Conservation (phyloP, 2,113 vertebrate genomes). For the Girardinichthys multiradiatus region DNA sequence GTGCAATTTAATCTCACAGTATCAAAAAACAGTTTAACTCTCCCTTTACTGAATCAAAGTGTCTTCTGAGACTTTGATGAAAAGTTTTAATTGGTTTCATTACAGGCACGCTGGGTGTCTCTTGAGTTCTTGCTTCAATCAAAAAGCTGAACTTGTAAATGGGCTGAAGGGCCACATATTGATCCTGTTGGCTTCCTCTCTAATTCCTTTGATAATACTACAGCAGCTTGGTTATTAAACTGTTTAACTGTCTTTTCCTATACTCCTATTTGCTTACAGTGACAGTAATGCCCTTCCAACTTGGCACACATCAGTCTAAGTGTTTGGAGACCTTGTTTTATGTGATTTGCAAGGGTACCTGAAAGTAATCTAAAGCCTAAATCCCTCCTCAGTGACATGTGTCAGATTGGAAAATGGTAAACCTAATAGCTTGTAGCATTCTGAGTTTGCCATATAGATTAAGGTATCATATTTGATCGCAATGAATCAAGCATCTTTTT, state of each 20-base stretch:
- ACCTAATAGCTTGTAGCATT: slow-evolving; percentile 50
- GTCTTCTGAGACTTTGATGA: slow-evolving; percentile 40
- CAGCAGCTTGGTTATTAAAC: slow-evolving; percentile 11
- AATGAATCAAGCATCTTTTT: neutral
- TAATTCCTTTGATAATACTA: slow-evolving; percentile 29
- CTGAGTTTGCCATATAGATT: slow-evolving; percentile 25
- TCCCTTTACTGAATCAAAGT: slow-evolving; percentile 39
- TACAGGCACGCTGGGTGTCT: slow-evolving; percentile 36
- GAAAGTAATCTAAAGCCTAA: slow-evolving; percentile 43
- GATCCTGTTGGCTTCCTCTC: slow-evolving; percentile 6
- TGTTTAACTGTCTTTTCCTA: neutral
- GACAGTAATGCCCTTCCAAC: slow-evolving; percentile 7
- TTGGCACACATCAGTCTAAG: neutral
- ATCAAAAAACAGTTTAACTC: slow-evolving; percentile 27
- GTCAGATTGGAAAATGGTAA: slow-evolving; percentile 55
- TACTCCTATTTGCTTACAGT: neutral
- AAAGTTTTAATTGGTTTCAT: slow-evolving; percentile 64
- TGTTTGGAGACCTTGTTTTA: slow-evolving; percentile 14
- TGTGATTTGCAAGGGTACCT: slow-evolving; percentile 21
- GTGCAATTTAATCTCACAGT: slow-evolving; percentile 32
- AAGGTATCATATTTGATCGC: slow-evolving; percentile 24
- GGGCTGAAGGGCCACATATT: slow-evolving; percentile 34
- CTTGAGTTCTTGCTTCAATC: slow-evolving; percentile 29
- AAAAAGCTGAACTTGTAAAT: slow-evolving; percentile 33
- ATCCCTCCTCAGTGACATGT: slow-evolving; percentile 50